Base-by-base conservation (phyloP, 1,140 invertebrate species). In the Lineus longissimus region DNA sequence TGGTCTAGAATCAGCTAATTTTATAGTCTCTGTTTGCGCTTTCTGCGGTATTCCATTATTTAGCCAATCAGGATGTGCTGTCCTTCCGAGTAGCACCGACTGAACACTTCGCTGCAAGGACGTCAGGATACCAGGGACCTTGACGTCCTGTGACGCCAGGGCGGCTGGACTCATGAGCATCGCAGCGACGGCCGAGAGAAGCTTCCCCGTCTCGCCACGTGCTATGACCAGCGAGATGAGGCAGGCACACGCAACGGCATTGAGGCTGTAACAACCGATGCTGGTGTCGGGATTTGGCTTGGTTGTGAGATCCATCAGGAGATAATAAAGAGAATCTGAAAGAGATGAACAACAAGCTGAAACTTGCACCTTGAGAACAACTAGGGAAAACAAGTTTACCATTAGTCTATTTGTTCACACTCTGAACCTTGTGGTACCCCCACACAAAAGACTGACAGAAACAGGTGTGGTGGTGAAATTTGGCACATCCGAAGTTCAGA, bases 161-260 rank as follows among this genome's bases (percentile, higher is more conserved):
- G 86, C 84, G 72, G 88, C 84, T 7, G 90, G 87, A 64, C 90
- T 93, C 91, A 95, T 96, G 15, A 96, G 85, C 67, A 97, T 85
- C 30, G 92, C 90, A 19, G 91, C 88, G 31, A 93, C 87, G 17
- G 95, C 92, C 74, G 88, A 88, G 0, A 97, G 84, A 69, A 94
- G 87, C 76, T 94, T 91, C 31, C 93, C 92, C n/a, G 94, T 94
- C 75, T 96, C 92, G 1, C 94, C 94, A 61, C 91, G 83, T 0
- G 94, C 93, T n/a, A 96, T 90, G 29, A 93, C 92, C 51, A 97
- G 83, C 63, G 92, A 92, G 30, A 97, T 85, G 1, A 98, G 84
- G 74, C 93, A 94, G 2, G 93, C 90, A 81, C 92, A 94, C 45
- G 93, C 92, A 59, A 95, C 86, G 27, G 92, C 89, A 36, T 91